Percentiles rank a stretch among this genome's conserved stretches.
Conservation (phyloP, 2,797 vertebrate genomes). For the Dendrocincla tyrannina region DNA sequence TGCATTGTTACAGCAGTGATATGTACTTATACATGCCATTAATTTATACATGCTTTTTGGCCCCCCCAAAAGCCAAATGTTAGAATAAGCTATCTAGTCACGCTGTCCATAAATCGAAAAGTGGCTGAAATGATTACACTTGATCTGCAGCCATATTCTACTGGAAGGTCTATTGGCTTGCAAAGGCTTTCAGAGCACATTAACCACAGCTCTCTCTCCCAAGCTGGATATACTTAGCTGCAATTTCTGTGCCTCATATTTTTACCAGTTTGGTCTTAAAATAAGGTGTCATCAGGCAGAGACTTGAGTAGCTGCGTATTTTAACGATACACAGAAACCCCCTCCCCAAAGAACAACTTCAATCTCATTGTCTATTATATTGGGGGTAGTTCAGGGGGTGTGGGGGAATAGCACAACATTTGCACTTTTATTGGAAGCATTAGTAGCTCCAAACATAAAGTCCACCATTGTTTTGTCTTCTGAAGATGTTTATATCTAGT, state of each 20-base stretch:
- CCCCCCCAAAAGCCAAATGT: not conserved
- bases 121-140: not conserved
- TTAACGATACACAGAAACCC: not conserved
- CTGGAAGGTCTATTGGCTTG: slow-evolving; percentile 27
- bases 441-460: not conserved
- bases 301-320: not conserved
- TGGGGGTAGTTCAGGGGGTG: not conserved
- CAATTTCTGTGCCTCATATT: slow-evolving; percentile 4
- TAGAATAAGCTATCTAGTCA: slow-evolving; percentile 33
- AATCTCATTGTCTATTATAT: not conserved
- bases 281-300: not conserved
- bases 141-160: slow-evolving; percentile 23
- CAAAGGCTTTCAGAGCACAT: not conserved
- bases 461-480: not conserved
- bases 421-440: not conserved
- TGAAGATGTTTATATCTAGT: not conserved
- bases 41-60: slow-evolving; percentile 44
- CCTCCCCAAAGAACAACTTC: not conserved
- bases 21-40: slow-evolving; percentile 15
- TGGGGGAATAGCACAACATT: not conserved
- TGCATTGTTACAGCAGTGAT: not conserved
- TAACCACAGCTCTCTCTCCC: not conserved
- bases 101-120: not conserved
- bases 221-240: not conserved
- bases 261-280: slow-evolving; percentile 10